Percentiles rank a stretch among this genome's conserved stretches.
Evolutionary conservation across 1,140 invertebrate species (phyloP).

Genomic region (Drosophila sp.): DNA sequence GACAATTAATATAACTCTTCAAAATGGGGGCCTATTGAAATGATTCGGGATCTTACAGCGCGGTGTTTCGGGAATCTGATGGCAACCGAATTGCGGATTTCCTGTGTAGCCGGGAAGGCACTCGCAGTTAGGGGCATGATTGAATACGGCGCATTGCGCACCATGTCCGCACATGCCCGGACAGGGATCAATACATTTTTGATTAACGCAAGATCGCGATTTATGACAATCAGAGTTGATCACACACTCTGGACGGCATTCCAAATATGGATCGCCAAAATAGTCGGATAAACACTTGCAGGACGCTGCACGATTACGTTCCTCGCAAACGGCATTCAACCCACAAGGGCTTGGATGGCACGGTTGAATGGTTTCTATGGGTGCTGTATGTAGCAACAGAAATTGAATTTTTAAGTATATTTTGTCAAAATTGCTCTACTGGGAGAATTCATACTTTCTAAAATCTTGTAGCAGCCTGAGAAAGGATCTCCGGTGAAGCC

Average conservation of each 20-base stretch:
- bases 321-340: constrained; percentile 91
- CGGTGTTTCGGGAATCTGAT: constrained; percentile 65
- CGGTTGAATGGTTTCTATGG: constrained; percentile 84
- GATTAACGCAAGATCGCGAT: constrained; percentile 90
- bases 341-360: constrained; percentile 89
- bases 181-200: constrained; percentile 93
- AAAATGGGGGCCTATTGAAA: constrained; percentile 54
- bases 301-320: constrained; percentile 87
- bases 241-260: constrained; percentile 90
- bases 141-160: constrained; percentile 91
- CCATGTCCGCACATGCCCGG: constrained; percentile 91
- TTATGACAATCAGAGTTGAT: constrained; percentile 91
- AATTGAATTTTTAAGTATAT: constrained; percentile 30
- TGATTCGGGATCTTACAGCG: constrained; percentile 52
- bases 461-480: constrained; percentile 85
- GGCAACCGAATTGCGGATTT: constrained; percentile 89
- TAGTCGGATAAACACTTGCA: constrained; percentile 89
- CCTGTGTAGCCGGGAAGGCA: constrained; percentile 90
- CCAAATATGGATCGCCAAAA: constrained; percentile 88
- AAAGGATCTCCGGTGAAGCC: constrained; percentile 90
- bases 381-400: constrained; percentile 70
- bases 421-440: not conserved
- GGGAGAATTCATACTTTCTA: constrained; percentile 83
- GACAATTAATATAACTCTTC: constrained; percentile 66
- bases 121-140: constrained; percentile 92